Percentiles rank a stretch among this genome's conserved stretches.
Evolutionary conservation across 2,797 vertebrate genomes (phyloP).

Genomic region (Vespertilio murinus): DNA sequence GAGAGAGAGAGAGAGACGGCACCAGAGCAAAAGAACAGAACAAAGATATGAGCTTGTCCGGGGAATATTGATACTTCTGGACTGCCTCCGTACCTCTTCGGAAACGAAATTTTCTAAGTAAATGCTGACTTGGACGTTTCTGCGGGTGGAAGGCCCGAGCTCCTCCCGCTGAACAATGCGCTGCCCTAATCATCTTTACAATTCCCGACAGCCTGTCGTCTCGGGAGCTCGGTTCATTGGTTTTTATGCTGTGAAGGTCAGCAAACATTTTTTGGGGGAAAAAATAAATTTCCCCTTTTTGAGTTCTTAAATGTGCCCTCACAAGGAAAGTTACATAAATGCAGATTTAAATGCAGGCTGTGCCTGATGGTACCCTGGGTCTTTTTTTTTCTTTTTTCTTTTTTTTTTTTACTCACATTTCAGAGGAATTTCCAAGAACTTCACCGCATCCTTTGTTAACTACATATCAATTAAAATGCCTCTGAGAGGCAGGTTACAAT

Average conservation of each 20-base stretch:
- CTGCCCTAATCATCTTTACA: conserved; percentile 57
- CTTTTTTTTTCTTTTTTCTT: conserved; percentile 9
- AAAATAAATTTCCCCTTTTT: conserved; percentile 66
- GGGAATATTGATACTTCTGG: conserved; percentile 84
- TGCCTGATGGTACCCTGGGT: background rate
- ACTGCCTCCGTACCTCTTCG: conserved; percentile 81
- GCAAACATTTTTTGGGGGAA: conserved; percentile 56
- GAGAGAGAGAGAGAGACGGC: conserved; percentile 72
- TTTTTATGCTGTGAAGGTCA: conserved; percentile 64
- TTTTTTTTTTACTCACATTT: conserved; percentile 44
- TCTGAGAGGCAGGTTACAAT: conserved; percentile 57
- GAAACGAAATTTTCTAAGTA: conserved; percentile 81
- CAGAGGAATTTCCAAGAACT: conserved; percentile 63
- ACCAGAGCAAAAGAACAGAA: conserved; percentile 73
- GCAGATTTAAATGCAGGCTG: conserved; percentile 69
- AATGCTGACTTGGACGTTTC: conserved; percentile 82
- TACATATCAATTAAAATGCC: conserved; percentile 69
- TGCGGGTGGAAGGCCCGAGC: conserved; percentile 49
- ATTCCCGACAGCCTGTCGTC: conserved; percentile 31
- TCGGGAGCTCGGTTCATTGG: conserved; percentile 7
- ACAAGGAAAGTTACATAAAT: conserved; percentile 72
- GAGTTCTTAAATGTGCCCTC: conserved; percentile 69
- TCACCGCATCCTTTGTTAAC: conserved; percentile 42
- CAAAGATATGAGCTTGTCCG: conserved; percentile 82
- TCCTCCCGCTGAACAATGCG: conserved; percentile 57